These are phyloP conservation scores for Anableps anableps DNA, from an alignment of 2,797 vertebrate genomes.

Conservation along the genomic window DNA sequence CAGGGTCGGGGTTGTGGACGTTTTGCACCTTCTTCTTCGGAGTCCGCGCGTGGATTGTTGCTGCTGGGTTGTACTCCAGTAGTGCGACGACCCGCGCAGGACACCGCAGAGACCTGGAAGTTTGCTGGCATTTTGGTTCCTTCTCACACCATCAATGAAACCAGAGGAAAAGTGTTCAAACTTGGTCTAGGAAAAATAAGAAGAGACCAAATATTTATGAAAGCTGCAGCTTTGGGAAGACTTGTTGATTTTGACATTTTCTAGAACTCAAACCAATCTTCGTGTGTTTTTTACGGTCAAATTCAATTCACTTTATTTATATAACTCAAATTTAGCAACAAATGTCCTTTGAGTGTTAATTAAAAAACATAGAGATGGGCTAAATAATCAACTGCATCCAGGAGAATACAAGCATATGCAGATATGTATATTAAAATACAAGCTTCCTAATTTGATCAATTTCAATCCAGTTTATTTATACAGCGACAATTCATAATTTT, in stretches of 20 bases:
- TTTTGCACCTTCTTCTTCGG: conserved; percentile 65
- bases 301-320: conserved; percentile 1
- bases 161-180: conserved; percentile 83
- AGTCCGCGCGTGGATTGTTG: conserved; percentile 56
- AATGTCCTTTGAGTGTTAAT: not conserved
- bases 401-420: too few species aligned
- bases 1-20: conserved; percentile 62
- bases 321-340: not conserved
- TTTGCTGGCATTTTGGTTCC: conserved; percentile 64
- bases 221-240: conserved; percentile 13
- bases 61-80: conserved; percentile 23
- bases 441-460: too few species aligned
- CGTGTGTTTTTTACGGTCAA: not conserved
- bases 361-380: not conserved
- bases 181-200: conserved; percentile 78
- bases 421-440: too few species aligned
- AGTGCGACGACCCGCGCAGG: conserved; percentile 48
- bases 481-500: too few species aligned
- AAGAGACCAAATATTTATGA: not conserved
- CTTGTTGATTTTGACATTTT: conserved; percentile 52
- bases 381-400: not conserved
- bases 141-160: conserved; percentile 81
- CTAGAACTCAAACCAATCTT: too few species aligned
- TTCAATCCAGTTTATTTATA: too few species aligned
- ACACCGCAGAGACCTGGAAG: conserved; percentile 56